A percentile compares a stretch with the other conserved stretches of the same genome.
phyloP scores from a whole-genome alignment of 2,113 vertebrate genomes.

The Oryctolagus cuniculus region mOryCun1.1 NC_091450.1:14716001-14716500 shows the following conservation, averaged over 20 bases:
- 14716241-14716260: neutral
- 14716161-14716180: constrained; percentile 9
- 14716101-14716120: too few relatives aligned
- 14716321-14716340: neutral
- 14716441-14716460: neutral
- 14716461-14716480: neutral
- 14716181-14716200: neutral
- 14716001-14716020: neutral
- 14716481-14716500: neutral
- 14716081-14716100: too few relatives aligned
- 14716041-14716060: neutral
- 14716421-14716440: neutral
- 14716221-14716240: neutral
- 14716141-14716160: neutral
- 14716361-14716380: neutral
- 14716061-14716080: neutral
- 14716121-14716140: too few relatives aligned
- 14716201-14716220: neutral
- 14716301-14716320: constrained; percentile 37
- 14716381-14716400: neutral
- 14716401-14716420: neutral
- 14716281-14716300: neutral
- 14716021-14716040: constrained; percentile 29
- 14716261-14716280: neutral
- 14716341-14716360: neutral